phyloP scores from a whole-genome alignment of 1,140 invertebrate species.

The Psix sp. region DNA sequence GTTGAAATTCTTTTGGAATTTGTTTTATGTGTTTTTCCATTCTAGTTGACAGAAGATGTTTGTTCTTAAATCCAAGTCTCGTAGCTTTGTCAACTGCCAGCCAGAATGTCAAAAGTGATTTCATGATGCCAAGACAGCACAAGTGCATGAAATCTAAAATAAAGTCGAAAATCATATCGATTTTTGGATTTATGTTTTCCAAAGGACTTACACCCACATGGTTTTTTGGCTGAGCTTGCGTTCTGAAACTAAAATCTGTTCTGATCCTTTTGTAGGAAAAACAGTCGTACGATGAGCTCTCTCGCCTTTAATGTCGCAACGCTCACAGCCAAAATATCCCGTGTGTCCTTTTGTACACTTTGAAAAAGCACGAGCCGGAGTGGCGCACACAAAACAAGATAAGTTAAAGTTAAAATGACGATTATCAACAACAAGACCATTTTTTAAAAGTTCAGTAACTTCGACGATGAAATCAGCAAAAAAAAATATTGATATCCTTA shows the following conservation, averaged over 20 bases:
- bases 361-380: conserved; percentile 2
- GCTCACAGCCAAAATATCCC: conserved; percentile 11
- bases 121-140: background rate
- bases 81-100: background rate
- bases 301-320: background rate
- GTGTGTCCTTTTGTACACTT: conserved; percentile 12
- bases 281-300: conserved; percentile 1
- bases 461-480: conserved; percentile 11
- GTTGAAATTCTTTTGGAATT: background rate
- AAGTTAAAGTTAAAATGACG: background rate
- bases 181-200: conserved; percentile 4
- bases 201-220: conserved; percentile 1
- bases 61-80: background rate
- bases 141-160: conserved; percentile 25
- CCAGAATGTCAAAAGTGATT: background rate
- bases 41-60: background rate
- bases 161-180: conserved; percentile 12
- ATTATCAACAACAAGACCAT: background rate
- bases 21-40: background rate
- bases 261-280: background rate
- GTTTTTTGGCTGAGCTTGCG: background rate
- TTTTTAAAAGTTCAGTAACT: conserved; percentile 4
- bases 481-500: conserved; percentile 2
- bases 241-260: background rate
- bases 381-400: background rate